Conservation (phyloP, 2,888 invertebrate genomes). For the Stegana nigrithorax region DNA sequence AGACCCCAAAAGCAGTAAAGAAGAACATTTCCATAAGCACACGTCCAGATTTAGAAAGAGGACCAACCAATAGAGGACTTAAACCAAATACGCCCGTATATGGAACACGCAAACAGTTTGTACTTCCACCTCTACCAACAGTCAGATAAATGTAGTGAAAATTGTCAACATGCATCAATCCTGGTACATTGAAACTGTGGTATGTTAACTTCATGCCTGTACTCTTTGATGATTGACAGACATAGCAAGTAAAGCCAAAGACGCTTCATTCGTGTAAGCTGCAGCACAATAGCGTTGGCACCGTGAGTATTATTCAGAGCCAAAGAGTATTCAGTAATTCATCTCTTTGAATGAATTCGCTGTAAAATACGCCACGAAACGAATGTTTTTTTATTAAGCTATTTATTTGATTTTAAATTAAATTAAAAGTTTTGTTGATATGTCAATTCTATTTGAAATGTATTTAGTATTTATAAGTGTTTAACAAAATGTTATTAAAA, state of each 20-base stretch:
- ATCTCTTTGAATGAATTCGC: too few species aligned
- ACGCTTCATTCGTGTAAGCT: not conserved
- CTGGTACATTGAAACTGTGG: not conserved
- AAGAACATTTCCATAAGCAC: not conserved
- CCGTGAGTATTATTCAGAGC: too few species aligned
- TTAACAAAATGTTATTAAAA: too few species aligned
- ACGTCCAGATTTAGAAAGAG: not conserved
- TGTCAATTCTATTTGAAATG: too few species aligned
- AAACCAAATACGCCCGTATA: not conserved
- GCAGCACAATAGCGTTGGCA: too few species aligned
- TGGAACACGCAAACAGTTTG: conserved; percentile 14
- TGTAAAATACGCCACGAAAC: too few species aligned
- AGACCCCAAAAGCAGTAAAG: not conserved
- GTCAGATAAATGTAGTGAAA: not conserved
- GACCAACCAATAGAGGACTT: not conserved
- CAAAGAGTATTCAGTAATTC: too few species aligned
- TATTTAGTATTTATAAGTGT: too few species aligned
- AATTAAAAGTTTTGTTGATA: too few species aligned
- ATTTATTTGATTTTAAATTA: too few species aligned
- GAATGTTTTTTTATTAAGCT: too few species aligned
- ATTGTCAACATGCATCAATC: not conserved
- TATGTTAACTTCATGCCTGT: not conserved
- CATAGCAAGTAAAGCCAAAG: too few species aligned
- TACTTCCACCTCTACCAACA: conserved; percentile 2
- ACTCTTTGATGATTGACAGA: not conserved